These are phyloP conservation scores for Forbesichthys papilliferus DNA, from an alignment of 2,113 vertebrate species.

Conservation along the genomic window DNA sequence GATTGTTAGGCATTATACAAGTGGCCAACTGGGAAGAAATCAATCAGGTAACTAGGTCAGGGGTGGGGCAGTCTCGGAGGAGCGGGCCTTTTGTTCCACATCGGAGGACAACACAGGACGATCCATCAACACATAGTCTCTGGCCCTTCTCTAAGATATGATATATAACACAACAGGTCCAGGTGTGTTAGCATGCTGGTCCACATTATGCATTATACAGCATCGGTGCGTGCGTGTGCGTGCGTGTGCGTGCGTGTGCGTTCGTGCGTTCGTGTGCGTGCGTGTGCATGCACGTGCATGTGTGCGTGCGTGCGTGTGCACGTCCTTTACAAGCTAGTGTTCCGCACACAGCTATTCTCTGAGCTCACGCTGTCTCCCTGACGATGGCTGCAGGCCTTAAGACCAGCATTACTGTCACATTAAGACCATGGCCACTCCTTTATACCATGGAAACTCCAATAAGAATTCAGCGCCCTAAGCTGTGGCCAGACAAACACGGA, in stretches of 20 bases:
- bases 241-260: neutral
- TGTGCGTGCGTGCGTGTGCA: conserved; percentile 11
- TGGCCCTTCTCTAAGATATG: conserved; percentile 30
- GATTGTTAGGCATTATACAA: conserved; percentile 56
- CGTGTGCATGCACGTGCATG: neutral
- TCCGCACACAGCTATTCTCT: conserved; percentile 8
- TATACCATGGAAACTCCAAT: conserved; percentile 60
- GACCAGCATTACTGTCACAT: conserved; percentile 31
- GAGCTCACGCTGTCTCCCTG: conserved; percentile 10
- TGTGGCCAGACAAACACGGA: conserved; percentile 22
- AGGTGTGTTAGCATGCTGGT: neutral
- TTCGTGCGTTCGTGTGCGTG: neutral
- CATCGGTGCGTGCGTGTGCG: conserved; percentile 11
- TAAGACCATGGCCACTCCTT: conserved; percentile 42
- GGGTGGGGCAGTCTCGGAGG: conserved; percentile 51
- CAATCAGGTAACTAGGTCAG: conserved; percentile 72
- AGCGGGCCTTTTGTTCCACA: conserved; percentile 63
- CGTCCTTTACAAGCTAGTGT: conserved; percentile 2
- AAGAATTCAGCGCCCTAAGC: conserved; percentile 26
- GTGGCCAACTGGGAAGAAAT: conserved; percentile 57
- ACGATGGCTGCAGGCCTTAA: conserved; percentile 27
- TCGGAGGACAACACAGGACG: conserved; percentile 42
- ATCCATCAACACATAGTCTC: conserved; percentile 55
- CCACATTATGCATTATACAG: neutral
- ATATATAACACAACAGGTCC: conserved; percentile 18